phyloP scores from a whole-genome alignment of 2,888 invertebrate species.

The Ophion costatus region DNA sequence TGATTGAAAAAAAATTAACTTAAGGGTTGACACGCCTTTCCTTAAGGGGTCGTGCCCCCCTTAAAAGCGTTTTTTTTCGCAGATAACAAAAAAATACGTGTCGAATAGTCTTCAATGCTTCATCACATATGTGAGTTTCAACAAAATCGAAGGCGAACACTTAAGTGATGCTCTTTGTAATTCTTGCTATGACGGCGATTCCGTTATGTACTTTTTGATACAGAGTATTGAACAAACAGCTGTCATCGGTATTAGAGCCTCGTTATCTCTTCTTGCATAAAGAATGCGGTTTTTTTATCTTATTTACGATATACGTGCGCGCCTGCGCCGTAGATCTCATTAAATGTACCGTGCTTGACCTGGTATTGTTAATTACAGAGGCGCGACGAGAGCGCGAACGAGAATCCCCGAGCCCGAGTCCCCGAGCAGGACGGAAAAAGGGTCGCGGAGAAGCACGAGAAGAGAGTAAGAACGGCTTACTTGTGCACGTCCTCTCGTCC shows the following conservation, averaged over 20 bases:
- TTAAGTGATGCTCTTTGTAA: too few relatives aligned
- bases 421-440: slow-evolving; percentile 48
- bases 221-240: too few relatives aligned
- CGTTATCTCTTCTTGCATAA: slow-evolving; percentile 15
- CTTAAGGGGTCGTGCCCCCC: too few relatives aligned
- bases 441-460: slow-evolving; percentile 57
- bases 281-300: slow-evolving; percentile 15
- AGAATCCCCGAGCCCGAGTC: slow-evolving; percentile 42
- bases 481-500: slow-evolving; percentile 70
- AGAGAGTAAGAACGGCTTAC: slow-evolving; percentile 68
- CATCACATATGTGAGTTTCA: too few relatives aligned
- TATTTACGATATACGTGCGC: slow-evolving; percentile 30
- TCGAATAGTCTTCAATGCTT: too few relatives aligned
- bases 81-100: too few relatives aligned
- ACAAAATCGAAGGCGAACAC: too few relatives aligned
- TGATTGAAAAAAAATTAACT: too few relatives aligned
- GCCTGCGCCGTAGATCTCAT: slow-evolving; percentile 69
- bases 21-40: too few relatives aligned
- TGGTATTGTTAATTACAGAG: slow-evolving; percentile 70
- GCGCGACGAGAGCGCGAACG: slow-evolving; percentile 57
- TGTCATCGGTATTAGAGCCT: neutral
- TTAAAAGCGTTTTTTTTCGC: too few relatives aligned
- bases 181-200: too few relatives aligned
- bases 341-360: slow-evolving; percentile 70
- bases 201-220: too few relatives aligned